These are phyloP conservation scores for Thryonomys swinderianus DNA, from an alignment of 2,113 vertebrate species.

Conservation along the genomic window DNA sequence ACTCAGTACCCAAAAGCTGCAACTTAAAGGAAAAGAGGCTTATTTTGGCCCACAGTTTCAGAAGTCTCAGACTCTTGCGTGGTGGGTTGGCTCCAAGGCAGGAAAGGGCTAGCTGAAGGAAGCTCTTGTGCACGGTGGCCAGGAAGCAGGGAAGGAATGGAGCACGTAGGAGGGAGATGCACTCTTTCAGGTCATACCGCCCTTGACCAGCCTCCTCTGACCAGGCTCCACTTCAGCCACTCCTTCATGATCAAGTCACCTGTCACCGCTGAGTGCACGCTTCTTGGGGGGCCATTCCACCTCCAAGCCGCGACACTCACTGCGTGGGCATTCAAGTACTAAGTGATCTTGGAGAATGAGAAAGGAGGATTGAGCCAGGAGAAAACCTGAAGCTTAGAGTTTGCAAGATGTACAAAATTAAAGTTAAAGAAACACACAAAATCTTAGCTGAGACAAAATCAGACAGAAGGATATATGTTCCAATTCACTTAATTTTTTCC, in stretches of 20 bases:
- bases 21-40: background rate
- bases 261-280: too few relatives aligned
- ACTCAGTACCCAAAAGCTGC: background rate
- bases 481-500: background rate
- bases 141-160: background rate
- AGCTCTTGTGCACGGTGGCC: background rate
- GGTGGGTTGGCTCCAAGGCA: background rate
- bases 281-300: background rate
- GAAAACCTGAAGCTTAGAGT: background rate
- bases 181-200: too few relatives aligned
- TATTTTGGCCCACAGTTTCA: background rate
- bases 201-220: background rate
- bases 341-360: background rate
- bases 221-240: background rate
- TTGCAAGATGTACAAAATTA: background rate
- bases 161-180: background rate
- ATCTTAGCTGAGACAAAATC: background rate
- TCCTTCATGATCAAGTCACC: background rate
- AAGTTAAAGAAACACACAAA: background rate
- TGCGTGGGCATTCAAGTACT: background rate
- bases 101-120: background rate
- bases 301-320: background rate
- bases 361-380: background rate
- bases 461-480: background rate
- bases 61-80: background rate